These are phyloP conservation scores for Oxyscelio sp. DNA, from an alignment of 2,888 invertebrate genomes.

Conservation along the genomic window DNA sequence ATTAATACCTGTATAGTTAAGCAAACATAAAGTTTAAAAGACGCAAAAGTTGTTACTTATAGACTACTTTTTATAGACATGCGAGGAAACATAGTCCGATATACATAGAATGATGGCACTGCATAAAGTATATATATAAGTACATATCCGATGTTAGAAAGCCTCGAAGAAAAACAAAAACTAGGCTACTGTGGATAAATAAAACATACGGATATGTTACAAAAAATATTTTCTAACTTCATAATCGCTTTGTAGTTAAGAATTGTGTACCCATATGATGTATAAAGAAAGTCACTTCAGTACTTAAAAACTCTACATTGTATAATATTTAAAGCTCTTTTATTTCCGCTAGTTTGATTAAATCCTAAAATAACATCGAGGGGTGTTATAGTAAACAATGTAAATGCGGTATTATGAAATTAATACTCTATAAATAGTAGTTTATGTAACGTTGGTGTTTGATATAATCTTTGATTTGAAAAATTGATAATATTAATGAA, in stretches of 20 bases:
- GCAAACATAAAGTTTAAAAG: slow-evolving; percentile 71
- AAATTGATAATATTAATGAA: neutral
- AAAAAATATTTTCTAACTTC: slow-evolving; percentile 58
- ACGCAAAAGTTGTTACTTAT: slow-evolving; percentile 65
- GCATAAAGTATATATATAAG: slow-evolving; percentile 45
- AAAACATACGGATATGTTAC: slow-evolving; percentile 60
- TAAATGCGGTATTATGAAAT: slow-evolving; percentile 13
- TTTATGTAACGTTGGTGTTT: too few species aligned
- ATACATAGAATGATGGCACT: slow-evolving; percentile 56
- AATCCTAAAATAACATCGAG: slow-evolving; percentile 34
- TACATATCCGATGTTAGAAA: slow-evolving; percentile 41
- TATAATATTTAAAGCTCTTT: slow-evolving; percentile 38
- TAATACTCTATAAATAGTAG: slow-evolving; percentile 3
- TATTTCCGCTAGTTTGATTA: slow-evolving; percentile 27
- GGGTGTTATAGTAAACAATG: slow-evolving; percentile 15
- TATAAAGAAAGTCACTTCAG: slow-evolving; percentile 35
- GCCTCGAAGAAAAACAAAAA: slow-evolving; percentile 58
- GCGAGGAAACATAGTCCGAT: slow-evolving; percentile 43
- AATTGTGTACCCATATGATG: slow-evolving; percentile 23
- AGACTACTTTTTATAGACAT: slow-evolving; percentile 57
- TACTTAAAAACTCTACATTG: slow-evolving; percentile 39
- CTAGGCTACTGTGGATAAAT: slow-evolving; percentile 60
- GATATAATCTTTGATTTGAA: too few species aligned
- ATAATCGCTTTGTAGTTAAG: slow-evolving; percentile 50
- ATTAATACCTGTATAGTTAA: slow-evolving; percentile 65